Percentiles rank a stretch among this genome's conserved stretches.
Evolutionary conservation across 2,888 invertebrate genomes (phyloP).

Genomic region (Lysandra bellargus): DNA sequence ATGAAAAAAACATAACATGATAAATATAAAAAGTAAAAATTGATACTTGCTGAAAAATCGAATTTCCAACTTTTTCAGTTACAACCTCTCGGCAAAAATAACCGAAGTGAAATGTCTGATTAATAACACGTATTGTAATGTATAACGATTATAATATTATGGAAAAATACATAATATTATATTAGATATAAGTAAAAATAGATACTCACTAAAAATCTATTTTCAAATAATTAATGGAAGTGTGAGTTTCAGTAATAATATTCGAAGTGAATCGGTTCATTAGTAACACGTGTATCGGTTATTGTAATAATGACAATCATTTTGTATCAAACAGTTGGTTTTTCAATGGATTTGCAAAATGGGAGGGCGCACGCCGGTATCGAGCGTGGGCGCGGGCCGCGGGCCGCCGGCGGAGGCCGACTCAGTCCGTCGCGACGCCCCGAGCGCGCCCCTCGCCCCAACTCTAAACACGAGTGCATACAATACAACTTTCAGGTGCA

Average conservation of each 20-base stretch:
- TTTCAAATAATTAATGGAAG: too few species aligned
- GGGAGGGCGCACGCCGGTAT: constrained; percentile 77
- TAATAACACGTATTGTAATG: not conserved
- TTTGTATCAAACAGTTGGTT: constrained; percentile 56
- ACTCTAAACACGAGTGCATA: constrained; percentile 48
- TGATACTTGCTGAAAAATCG: too few species aligned
- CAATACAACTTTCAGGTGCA: constrained; percentile 39
- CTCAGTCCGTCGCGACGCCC: constrained; percentile 61
- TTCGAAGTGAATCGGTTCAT: not conserved
- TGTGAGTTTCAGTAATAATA: not conserved
- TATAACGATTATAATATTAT: too few species aligned
- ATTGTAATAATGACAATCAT: constrained; percentile 34
- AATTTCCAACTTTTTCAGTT: not conserved
- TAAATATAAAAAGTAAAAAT: too few species aligned
- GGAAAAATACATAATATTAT: too few species aligned
- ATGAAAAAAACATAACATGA: too few species aligned
- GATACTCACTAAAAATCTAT: too few species aligned
- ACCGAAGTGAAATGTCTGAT: not conserved
- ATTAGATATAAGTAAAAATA: too few species aligned
- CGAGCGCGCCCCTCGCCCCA: constrained; percentile 56
- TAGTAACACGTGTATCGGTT: not conserved
- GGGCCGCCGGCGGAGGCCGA: constrained; percentile 62
- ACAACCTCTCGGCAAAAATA: not conserved
- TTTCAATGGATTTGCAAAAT: constrained; percentile 70
- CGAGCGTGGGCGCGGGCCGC: constrained; percentile 78